Evolutionary conservation across 1,140 invertebrate species (phyloP), one percentile per base, ranked within the genome.

Genomic region (Heliconius hewitsoni): DNA sequence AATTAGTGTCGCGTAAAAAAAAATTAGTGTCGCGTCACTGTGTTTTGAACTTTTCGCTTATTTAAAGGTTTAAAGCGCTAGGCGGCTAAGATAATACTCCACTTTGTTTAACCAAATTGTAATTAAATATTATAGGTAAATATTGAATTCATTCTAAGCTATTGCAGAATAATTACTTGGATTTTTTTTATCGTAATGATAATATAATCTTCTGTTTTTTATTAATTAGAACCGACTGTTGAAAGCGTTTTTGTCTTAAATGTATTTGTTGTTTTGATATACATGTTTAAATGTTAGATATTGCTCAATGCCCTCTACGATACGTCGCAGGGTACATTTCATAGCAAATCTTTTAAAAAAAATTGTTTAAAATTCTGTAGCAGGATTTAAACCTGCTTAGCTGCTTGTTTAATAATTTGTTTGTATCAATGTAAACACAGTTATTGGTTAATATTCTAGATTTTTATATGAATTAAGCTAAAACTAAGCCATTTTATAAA

Each of bases 261-360:
- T 13, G 23, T 27, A 66, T 23, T 66, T 30, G 27, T 66, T 66
- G 23, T 66, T 66, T 27, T 57, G n/a, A 23, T 16, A 18, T 72
- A 8, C n/a, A 37, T 39, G 71, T 72, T 72, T 42, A 23, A 34
- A 71, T 39, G 71, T 39, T 71, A 39, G 71, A 71, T 71, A 78
- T 73, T 73, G 77, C 71, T 78, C 55, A 78, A 78, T 77, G 71
- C 57, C 73, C 71, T 78, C 71, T 73, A 27, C 16, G 71, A 27
- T n/a, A 60, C 55, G 52, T 60, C 77, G 77, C 71, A 78, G 77
- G 71, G 71, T 6, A 18, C 16, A 16, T 52, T 18, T 13, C 13
- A 18, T 52, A 8, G 5, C 5, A 23, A 23, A 23, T 23, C 23
- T 23, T 23, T 23, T 23, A n/a, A n/a, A n/a, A n/a, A n/a, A n/a